phyloP scores from a whole-genome alignment of 1,140 invertebrate genomes.

The Papilio machaon region DNA sequence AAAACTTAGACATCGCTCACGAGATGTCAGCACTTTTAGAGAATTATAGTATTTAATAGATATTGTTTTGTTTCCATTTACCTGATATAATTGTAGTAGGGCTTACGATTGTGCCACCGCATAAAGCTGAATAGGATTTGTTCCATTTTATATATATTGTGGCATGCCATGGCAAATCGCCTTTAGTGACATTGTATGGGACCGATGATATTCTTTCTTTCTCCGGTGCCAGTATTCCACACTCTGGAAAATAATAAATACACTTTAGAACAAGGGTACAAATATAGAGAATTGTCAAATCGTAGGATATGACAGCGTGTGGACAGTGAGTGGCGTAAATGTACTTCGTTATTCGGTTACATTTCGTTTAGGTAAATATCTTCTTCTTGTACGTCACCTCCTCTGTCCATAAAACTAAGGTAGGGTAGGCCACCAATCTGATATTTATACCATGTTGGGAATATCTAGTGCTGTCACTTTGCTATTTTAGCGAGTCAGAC shows the following conservation, averaged over 20 bases:
- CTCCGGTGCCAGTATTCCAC: neutral
- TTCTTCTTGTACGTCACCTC: neutral
- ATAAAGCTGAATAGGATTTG: neutral
- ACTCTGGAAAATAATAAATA: conserved; percentile 23
- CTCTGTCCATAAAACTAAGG: neutral
- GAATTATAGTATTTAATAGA: conserved; percentile 37
- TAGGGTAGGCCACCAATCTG: too few relatives aligned
- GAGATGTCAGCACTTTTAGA: neutral
- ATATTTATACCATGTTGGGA: too few relatives aligned
- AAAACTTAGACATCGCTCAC: too few relatives aligned
- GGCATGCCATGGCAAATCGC: neutral
- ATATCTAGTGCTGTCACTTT: too few relatives aligned
- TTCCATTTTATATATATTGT: neutral
- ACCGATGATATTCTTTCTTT: neutral
- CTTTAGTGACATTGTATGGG: neutral
- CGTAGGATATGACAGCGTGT: too few relatives aligned
- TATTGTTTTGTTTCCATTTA: neutral
- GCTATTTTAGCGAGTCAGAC: too few relatives aligned
- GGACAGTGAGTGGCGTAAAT: neutral
- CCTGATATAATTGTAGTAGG: neutral
- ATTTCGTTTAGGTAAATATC: neutral
- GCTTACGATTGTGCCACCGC: neutral
- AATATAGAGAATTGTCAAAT: neutral
- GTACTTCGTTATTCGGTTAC: neutral
- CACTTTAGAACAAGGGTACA: neutral